Evolutionary conservation across 2,113 vertebrate species (phyloP).

Genomic region (Anthoscopus minutus): DNA sequence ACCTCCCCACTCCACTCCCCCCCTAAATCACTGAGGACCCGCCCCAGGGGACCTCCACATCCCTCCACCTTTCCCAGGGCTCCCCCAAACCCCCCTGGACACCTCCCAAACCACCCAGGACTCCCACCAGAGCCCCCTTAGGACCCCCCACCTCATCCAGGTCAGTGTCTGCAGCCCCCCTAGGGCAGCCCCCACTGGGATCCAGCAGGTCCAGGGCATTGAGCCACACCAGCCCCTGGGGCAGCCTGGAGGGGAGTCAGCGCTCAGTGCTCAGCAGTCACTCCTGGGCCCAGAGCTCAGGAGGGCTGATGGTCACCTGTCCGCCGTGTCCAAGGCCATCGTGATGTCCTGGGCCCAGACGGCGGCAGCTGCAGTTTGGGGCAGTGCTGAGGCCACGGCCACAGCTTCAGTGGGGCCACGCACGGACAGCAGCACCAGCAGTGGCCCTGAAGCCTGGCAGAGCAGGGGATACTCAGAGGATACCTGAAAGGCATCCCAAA

Average conservation of each 20-base stretch:
- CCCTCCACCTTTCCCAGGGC: background rate
- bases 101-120: background rate
- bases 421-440: background rate
- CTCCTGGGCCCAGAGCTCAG: too few relatives aligned
- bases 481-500: rapidly evolving
- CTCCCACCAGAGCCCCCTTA: background rate
- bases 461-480: background rate
- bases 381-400: background rate
- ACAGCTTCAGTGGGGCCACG: background rate
- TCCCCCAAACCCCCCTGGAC: too few relatives aligned
- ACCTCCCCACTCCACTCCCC: background rate
- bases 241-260: background rate
- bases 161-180: background rate
- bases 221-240: background rate
- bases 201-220: background rate
- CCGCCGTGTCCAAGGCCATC: background rate
- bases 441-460: background rate
- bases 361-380: rapidly evolving
- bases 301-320: background rate
- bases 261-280: rapidly evolving
- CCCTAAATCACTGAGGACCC: too few relatives aligned
- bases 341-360: background rate
- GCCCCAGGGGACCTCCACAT: background rate
- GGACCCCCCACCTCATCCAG: background rate
- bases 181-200: background rate